Percentiles rank a stretch among this genome's conserved stretches.
These are phyloP conservation scores for Schizaphis graminum DNA, from an alignment of 2,888 invertebrate genomes.

Conservation along the genomic window DNA sequence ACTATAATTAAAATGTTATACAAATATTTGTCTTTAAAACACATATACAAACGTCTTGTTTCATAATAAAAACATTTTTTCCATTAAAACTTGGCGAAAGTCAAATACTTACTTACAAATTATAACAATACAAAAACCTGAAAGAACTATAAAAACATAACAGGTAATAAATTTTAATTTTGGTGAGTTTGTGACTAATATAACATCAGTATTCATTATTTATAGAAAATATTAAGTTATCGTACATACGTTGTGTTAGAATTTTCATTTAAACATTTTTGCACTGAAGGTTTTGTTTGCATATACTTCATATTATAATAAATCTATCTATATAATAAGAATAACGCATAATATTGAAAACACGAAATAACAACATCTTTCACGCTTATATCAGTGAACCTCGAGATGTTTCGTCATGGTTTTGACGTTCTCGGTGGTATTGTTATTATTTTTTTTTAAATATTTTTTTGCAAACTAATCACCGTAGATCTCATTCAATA, in stretches of 20 bases:
- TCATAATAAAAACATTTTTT: slow-evolving; percentile 18
- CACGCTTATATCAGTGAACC: background rate
- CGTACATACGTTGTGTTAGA: background rate
- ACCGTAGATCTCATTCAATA: background rate
- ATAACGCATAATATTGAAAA: background rate
- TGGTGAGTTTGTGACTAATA: background rate
- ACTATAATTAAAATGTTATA: slow-evolving; percentile 24
- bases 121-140: background rate
- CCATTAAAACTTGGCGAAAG: background rate
- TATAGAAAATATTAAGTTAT: background rate
- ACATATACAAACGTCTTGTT: background rate
- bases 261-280: background rate
- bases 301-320: background rate
- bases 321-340: background rate
- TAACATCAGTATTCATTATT: background rate
- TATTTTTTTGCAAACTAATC: background rate
- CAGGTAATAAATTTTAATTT: background rate
- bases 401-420: slow-evolving; percentile 22
- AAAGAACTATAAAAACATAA: background rate
- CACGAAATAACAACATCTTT: background rate
- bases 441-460: background rate
- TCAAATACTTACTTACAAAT: background rate
- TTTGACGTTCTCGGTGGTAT: slow-evolving; percentile 2
- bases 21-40: slow-evolving; percentile 1
- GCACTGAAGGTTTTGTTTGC: background rate